Base-by-base conservation (phyloP, 2,888 invertebrate species). In the Tipula vernalis region DNA sequence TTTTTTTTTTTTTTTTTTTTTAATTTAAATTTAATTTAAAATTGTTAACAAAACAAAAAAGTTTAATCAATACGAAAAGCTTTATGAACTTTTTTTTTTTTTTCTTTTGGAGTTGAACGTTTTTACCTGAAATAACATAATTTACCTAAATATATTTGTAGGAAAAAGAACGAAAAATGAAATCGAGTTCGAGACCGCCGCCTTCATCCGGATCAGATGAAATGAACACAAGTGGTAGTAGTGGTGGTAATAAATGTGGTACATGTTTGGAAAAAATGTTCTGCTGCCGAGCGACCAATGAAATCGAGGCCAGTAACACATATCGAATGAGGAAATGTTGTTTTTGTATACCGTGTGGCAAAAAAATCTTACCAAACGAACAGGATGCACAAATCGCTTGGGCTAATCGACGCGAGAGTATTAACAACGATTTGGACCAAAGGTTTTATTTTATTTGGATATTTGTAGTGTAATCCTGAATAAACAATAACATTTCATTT, bases 401-500 rank as follows among this genome's bases (percentile, higher is more conserved):
- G 91, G 44, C 91, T 89, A 93, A 92, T 88, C 92, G 92, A 89
- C 91, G 92, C 28, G 94, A 93, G 89, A 94, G 93, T 89, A 93
- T 92, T 89, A 89, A 93, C 47, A 93, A 71, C 71, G 71, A 71
- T 12, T 28, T 71, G 71, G 71, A 71, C 4, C 71, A 71, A 71
- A 18, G 71, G 71, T 71, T 13, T n/a, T 10, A 28, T 1, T 71
- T 36, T n/a, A 85, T 39, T 39, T 39, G 39, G 2, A 44, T 44
- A 18, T 44, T n/a, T 3, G 83, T 85, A 4, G 5, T 18, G 86
- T 36, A 15, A 83, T 83, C 28, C 28, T 28, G 2, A 44, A 10
- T 44, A 44, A 44, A n/a, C n/a, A n/a, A n/a, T n/a, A n/a, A n/a
- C n/a, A n/a, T n/a, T n/a, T n/a, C 10, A 28, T 28, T 28, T 28